Evolutionary conservation across 2,888 invertebrate genomes (phyloP), one percentile per base, ranked within the genome.

Genomic region (Hirtodrosophila cameraria): DNA sequence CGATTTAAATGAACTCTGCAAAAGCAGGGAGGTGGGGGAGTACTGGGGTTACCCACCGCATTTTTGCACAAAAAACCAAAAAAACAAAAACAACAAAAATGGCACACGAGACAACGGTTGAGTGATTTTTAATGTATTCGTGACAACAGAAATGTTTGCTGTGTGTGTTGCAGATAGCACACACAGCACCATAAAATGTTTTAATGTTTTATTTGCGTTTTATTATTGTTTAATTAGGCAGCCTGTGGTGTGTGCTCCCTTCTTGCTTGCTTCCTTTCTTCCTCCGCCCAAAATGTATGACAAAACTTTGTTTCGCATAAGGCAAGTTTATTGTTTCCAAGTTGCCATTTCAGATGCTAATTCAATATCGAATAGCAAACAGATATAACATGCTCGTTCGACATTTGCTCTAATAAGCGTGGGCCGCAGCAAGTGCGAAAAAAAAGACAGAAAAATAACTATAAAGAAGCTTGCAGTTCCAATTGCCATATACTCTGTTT

Each of bases 61-160:
- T 69, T 69, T 69, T 64, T 69, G 61, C 46, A 58, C 27, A 60
- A 15, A 30, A 27, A 18, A 45, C 25, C 28, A 43, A 46, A 42
- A 20, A 20, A 11, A 5, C 41, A 35, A 42, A 28, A 58, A 49
- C 15, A 39, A 38, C 16, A 43, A 61, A 77, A 79, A 67, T 79
- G 76, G 80, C 76, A 86, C 86, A 79, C 72, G 76, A 83, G 80
- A 79, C 61, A 71, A 70, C 85, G 82, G 52, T 86, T 81, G 87
- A 84, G 85, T 81, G 82, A 82, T 69, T 82, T 82, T 82, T 75
- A 86, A 86, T 86, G 82, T 86, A 76, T 74, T 68, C 86, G 86
- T 84, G 86, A 82, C 82, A 86, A 86, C 71, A n/a, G n/a, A n/a
- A 70, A 81, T 74, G 68, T 65, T 20, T 70, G n/a, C n/a, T n/a